These are phyloP conservation scores for Dicranocentrus wangi DNA, from an alignment of 2,888 invertebrate species.

Conservation along the genomic window DNA sequence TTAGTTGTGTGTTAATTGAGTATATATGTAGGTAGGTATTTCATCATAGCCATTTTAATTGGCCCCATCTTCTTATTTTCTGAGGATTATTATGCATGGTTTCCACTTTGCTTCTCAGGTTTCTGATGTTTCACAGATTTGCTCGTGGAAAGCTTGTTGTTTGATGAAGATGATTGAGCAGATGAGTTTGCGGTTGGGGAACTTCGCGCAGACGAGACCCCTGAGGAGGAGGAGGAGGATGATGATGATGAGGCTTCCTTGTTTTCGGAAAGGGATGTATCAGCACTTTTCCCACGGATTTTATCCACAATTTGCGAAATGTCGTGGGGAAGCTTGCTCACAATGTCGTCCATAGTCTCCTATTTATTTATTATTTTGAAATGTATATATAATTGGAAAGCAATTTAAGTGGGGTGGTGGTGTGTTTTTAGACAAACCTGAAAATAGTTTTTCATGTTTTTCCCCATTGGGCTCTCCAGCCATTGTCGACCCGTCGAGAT, in stretches of 20 bases:
- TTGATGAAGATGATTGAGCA: background rate
- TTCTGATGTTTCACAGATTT: conserved; percentile 37
- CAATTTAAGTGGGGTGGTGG: background rate
- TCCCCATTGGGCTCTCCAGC: conserved; percentile 34
- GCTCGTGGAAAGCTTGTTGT: conserved; percentile 30
- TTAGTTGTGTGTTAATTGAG: no score
- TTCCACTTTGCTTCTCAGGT: conserved; percentile 20
- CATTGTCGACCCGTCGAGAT: conserved; percentile 59
- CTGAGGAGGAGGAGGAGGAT: conserved; percentile 20
- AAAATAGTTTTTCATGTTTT: conserved; percentile 30
- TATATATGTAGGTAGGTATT: no score
- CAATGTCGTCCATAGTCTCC: conserved; percentile 63
- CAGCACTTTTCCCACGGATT: conserved; percentile 58
- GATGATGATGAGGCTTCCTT: conserved; percentile 16
- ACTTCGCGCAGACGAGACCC: conserved; percentile 2
- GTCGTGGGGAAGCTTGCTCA: conserved; percentile 59
- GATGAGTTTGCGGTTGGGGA: conserved; percentile 12
- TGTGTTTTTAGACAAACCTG: conserved; percentile 41
- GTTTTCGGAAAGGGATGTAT: conserved; percentile 18
- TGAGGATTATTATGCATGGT: conserved; percentile 28
- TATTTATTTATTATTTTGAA: background rate
- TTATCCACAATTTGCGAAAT: conserved; percentile 60
- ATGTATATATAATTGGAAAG: background rate
- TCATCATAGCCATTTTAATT: no score
- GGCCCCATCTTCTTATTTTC: background rate